Conservation (phyloP, 1,140 invertebrate species). For the Saccostrea cuccullata region DNA sequence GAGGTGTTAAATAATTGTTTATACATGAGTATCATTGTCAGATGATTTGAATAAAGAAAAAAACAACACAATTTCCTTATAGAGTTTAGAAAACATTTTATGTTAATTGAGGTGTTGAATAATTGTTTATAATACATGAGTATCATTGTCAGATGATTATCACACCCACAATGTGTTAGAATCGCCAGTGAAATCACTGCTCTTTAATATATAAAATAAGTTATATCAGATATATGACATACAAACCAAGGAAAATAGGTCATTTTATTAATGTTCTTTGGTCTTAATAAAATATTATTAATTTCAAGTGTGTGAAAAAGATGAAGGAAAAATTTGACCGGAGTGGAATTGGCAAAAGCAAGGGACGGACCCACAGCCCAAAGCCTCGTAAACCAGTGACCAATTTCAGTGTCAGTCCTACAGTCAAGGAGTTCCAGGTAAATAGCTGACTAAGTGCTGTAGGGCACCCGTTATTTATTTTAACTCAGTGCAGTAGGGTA, state of each 20-base stretch:
- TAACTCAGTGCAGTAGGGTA: no score
- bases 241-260: not conserved
- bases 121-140: not conserved
- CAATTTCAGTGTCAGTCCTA: constrained; percentile 38
- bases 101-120: not conserved
- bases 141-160: not conserved
- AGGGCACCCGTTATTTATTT: no score
- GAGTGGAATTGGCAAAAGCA: constrained; percentile 8
- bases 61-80: not conserved
- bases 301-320: not conserved
- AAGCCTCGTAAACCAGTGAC: constrained; percentile 6
- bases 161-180: no score
- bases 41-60: not conserved
- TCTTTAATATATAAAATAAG: not conserved
- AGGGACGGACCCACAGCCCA: constrained; percentile 38
- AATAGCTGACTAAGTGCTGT: no score
- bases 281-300: not conserved
- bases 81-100: not conserved
- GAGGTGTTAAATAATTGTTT: not conserved
- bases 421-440: constrained; percentile 41
- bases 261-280: not conserved
- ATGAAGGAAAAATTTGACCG: constrained; percentile 26
- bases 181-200: not conserved
- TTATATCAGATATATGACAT: not conserved
- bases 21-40: not conserved